Evolutionary conservation across 2,113 vertebrate species (phyloP).

Genomic region (Colius striatus): DNA sequence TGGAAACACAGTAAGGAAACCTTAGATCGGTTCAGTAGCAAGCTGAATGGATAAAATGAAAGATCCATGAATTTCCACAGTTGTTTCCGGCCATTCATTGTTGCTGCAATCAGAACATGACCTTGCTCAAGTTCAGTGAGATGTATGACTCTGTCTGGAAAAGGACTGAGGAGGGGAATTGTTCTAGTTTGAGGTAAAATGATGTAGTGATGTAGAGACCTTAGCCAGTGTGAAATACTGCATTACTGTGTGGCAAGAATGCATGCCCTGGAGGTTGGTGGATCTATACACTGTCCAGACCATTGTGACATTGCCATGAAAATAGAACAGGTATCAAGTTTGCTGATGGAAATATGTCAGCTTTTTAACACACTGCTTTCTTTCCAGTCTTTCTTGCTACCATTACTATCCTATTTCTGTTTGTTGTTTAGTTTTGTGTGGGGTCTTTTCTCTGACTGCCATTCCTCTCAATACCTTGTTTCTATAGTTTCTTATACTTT

Average conservation of each 20-base stretch:
- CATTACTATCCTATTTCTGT: background rate
- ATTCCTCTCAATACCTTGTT: background rate
- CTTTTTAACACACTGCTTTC: background rate
- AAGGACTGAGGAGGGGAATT: background rate
- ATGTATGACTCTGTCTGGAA: background rate
- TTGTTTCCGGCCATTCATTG: slow-evolving; percentile 7
- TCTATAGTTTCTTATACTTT: background rate
- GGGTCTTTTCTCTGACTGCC: background rate
- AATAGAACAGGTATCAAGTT: slow-evolving; percentile 3
- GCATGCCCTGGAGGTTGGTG: rapidly evolving
- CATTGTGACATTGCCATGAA: background rate
- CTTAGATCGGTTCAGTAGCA: background rate
- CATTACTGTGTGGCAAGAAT: background rate
- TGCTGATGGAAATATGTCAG: background rate
- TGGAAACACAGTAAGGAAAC: background rate
- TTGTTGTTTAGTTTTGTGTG: background rate
- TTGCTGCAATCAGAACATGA: background rate
- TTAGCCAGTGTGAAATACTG: background rate
- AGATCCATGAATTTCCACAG: background rate
- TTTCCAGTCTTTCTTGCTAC: background rate
- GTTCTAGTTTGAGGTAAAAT: background rate
- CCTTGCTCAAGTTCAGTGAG: slow-evolving; percentile 32
- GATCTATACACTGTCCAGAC: background rate
- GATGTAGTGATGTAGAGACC: background rate
- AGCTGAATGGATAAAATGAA: background rate